These are phyloP conservation scores for Ligdia adustata DNA, from an alignment of 2,888 invertebrate genomes.

Conservation along the genomic window DNA sequence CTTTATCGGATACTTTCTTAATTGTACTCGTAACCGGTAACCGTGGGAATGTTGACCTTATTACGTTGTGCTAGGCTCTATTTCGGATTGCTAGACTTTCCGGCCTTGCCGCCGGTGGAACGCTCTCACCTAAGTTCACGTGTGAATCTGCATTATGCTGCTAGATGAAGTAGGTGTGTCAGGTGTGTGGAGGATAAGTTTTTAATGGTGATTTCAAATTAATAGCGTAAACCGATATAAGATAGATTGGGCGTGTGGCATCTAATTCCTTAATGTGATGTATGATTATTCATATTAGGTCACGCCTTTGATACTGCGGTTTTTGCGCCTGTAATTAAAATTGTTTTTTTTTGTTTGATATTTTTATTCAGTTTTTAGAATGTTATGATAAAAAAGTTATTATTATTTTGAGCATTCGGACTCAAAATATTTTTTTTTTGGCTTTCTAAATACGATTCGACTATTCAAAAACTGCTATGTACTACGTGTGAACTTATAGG, in stretches of 20 bases:
- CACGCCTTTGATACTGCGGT: slow-evolving; percentile 67
- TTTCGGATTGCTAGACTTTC: slow-evolving; percentile 63
- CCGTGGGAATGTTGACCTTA: slow-evolving; percentile 73
- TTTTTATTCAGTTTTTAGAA: slow-evolving; percentile 12
- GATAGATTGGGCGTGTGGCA: slow-evolving; percentile 72
- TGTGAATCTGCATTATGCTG: slow-evolving; percentile 81
- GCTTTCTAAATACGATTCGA: no score
- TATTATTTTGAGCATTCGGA: no score
- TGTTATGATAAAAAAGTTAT: no score
- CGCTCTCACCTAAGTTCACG: slow-evolving; percentile 82
- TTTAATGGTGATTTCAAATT: slow-evolving; percentile 68
- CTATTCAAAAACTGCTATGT: no score
- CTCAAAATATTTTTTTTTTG: no score
- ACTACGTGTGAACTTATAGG: no score
- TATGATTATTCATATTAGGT: slow-evolving; percentile 66
- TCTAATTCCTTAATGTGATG: slow-evolving; percentile 72
- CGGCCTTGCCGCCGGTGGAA: slow-evolving; percentile 81
- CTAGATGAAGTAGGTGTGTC: slow-evolving; percentile 65
- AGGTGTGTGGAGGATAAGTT: slow-evolving; percentile 59
- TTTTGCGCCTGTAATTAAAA: slow-evolving; percentile 40
- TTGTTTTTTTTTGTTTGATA: slow-evolving; percentile 22
- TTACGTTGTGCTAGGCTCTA: slow-evolving; percentile 58
- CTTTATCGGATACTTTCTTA: slow-evolving; percentile 82
- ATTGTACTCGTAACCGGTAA: slow-evolving; percentile 67
- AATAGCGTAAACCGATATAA: slow-evolving; percentile 58